A percentile compares a stretch with the other conserved stretches of the same genome.
These are phyloP conservation scores for Acanthisitta chloris DNA, from an alignment of 2,113 vertebrate genomes.

Conservation along the genomic window DNA sequence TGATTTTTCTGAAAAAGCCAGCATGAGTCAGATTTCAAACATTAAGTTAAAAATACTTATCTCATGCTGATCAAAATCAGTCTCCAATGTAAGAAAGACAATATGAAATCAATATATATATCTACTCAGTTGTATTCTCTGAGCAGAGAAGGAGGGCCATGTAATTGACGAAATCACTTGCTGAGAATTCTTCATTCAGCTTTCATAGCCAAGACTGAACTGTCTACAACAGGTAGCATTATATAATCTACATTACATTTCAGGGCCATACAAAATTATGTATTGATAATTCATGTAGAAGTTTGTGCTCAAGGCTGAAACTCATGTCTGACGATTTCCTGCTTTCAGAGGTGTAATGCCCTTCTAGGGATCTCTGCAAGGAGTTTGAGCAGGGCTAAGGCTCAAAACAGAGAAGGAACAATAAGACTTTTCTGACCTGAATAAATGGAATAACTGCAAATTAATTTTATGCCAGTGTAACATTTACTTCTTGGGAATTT, in stretches of 20 bases:
- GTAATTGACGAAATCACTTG: not conserved
- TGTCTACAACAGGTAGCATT: not conserved
- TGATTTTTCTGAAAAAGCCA: slow-evolving; percentile 39
- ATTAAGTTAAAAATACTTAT: not conserved
- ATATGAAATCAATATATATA: slow-evolving; percentile 23
- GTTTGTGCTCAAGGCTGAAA: not conserved
- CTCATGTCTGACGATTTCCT: not conserved
- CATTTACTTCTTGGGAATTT: not conserved
- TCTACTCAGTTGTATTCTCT: not conserved
- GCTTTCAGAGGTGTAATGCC: not conserved
- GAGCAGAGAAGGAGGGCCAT: not conserved
- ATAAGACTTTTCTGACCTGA: not conserved
- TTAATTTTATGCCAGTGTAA: not conserved
- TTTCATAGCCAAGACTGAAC: not conserved
- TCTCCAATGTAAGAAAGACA: slow-evolving; percentile 8
- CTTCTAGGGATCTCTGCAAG: not conserved
- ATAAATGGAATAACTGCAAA: not conserved
- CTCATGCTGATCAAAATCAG: slow-evolving; percentile 21
- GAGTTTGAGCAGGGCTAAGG: not conserved
- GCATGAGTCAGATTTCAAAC: slow-evolving; percentile 11
- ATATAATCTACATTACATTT: not conserved
- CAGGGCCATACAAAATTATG: not conserved
- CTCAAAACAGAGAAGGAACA: not conserved
- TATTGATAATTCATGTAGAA: not conserved
- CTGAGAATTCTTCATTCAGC: not conserved